A percentile compares a stretch with the other conserved stretches of the same genome.
Conservation (phyloP, 2,113 vertebrate species). For the Pontoporia blainvillei region DNA sequence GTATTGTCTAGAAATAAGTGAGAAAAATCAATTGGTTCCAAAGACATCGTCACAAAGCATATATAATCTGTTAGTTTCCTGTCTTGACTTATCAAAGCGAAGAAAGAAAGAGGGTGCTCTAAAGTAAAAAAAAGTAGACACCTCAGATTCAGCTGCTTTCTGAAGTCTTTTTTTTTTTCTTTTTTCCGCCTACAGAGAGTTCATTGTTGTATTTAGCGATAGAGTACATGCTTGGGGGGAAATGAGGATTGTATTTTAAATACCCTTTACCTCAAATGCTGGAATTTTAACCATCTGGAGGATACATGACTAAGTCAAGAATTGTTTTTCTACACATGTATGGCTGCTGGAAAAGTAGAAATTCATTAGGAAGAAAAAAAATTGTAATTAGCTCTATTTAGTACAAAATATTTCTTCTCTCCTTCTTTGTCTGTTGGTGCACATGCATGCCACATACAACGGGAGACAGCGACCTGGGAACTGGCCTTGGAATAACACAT, state of each 20-base stretch:
- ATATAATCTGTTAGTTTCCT: constrained; percentile 27
- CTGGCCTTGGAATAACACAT: background rate
- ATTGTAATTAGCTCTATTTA: background rate
- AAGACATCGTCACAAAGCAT: constrained; percentile 20
- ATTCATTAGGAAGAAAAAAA: background rate
- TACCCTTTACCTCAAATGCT: background rate
- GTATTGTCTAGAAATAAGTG: constrained; percentile 35
- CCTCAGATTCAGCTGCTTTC: background rate
- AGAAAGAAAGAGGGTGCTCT: background rate
- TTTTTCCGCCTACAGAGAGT: background rate
- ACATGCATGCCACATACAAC: background rate
- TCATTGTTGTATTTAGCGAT: background rate
- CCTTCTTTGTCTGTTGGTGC: background rate
- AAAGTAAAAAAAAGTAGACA: background rate
- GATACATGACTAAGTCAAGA: background rate
- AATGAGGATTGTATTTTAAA: background rate
- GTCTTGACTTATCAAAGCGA: background rate
- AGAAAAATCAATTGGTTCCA: constrained; percentile 37
- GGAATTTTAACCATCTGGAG: background rate
- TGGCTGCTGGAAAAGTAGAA: background rate
- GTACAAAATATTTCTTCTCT: background rate
- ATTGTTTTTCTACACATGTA: background rate
- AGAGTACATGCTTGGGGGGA: background rate
- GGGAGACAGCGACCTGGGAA: background rate
- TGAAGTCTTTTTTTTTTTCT: background rate